Evolutionary conservation across 2,113 vertebrate species (phyloP).

Genomic region (Polypterus senegalus): DNA sequence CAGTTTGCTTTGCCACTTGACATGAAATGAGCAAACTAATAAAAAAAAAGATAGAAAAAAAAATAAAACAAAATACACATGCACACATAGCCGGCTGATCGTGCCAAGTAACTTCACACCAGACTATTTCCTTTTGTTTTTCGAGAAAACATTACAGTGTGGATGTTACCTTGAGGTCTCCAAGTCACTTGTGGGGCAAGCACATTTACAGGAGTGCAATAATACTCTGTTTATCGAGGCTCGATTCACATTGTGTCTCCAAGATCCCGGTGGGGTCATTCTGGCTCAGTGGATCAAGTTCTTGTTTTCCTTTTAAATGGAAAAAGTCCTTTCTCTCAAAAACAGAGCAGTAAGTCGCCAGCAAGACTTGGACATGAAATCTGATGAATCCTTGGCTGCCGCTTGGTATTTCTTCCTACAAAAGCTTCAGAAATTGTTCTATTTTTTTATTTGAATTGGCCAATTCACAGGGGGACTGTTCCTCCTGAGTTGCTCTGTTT

Average conservation of each 20-base stretch:
- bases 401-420: too few species aligned
- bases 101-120: slow-evolving; percentile 39
- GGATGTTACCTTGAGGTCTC: slow-evolving; percentile 25
- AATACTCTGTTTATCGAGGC: slow-evolving; percentile 20
- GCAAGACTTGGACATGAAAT: too few species aligned
- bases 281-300: background rate
- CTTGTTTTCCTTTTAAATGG: background rate
- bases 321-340: too few species aligned
- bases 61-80: slow-evolving; percentile 1
- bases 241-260: slow-evolving; percentile 21
- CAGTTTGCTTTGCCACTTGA: background rate
- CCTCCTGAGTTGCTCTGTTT: too few species aligned
- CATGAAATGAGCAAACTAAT: background rate
- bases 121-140: slow-evolving; percentile 39
- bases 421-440: too few species aligned
- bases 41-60: slow-evolving; percentile 5
- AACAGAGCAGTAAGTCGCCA: too few species aligned
- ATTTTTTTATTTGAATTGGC: too few species aligned
- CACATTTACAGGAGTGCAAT: slow-evolving; percentile 20
- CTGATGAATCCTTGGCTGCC: too few species aligned
- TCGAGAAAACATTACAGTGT: slow-evolving; percentile 33
- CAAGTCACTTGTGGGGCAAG: slow-evolving; percentile 21
- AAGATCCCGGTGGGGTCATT: slow-evolving; percentile 1
- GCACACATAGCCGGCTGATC: background rate
- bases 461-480: too few species aligned